Conservation (phyloP, 2,113 vertebrate species). For the Ancistrus triradiatus region DNA sequence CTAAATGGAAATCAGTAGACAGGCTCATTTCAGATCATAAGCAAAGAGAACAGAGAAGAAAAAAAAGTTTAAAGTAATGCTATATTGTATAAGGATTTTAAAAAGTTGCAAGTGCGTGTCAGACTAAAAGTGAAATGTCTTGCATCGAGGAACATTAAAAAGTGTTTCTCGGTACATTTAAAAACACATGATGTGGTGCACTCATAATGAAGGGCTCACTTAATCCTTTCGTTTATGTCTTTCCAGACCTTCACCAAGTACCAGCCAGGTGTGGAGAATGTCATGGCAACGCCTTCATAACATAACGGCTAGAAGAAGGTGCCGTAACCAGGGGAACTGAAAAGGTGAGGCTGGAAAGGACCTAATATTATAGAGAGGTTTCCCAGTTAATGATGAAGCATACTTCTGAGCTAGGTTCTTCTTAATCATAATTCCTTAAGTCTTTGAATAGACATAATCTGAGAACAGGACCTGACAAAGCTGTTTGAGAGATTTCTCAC, state of each 20-base stretch:
- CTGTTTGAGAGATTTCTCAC: too few relatives aligned
- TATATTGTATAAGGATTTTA: too few relatives aligned
- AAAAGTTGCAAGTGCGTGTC: too few relatives aligned
- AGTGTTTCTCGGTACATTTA: conserved; percentile 18
- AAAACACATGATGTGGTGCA: not conserved
- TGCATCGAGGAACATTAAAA: conserved; percentile 7
- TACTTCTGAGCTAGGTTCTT: not conserved
- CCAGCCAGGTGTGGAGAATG: conserved; percentile 1
- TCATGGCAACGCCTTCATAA: conserved; percentile 38
- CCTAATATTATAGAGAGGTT: conserved; percentile 1
- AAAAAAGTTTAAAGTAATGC: too few relatives aligned
- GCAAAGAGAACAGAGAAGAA: not conserved
- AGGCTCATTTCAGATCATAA: not conserved
- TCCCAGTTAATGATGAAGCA: conserved; percentile 3
- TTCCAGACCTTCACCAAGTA: not conserved
- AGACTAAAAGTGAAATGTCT: conserved; percentile 28
- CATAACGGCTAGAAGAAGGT: conserved; percentile 22
- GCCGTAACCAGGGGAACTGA: conserved; percentile 42
- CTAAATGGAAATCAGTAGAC: not conserved
- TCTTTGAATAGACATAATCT: too few relatives aligned
- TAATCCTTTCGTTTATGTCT: conserved; percentile 19
- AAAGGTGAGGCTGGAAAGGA: conserved; percentile 10
- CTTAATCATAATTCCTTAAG: not conserved
- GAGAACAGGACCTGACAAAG: too few relatives aligned
- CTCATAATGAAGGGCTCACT: not conserved